Evolutionary conservation across 2,797 vertebrate genomes (phyloP).

Genomic region (Ambastaia sidthimunki): DNA sequence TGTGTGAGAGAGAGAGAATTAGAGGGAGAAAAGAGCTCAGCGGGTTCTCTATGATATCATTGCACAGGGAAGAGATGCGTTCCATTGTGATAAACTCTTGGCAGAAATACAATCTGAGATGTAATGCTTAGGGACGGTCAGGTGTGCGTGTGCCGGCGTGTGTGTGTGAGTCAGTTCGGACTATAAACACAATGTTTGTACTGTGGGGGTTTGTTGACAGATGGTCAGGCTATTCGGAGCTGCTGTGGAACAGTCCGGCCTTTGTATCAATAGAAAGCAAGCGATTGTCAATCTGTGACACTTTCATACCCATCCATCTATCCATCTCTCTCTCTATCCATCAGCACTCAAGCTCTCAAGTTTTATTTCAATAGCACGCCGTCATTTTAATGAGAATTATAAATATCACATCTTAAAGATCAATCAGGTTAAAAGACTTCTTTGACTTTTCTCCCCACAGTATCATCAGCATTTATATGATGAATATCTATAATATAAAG

Average conservation of each 20-base stretch:
- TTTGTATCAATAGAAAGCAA: slow-evolving; percentile 75
- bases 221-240: slow-evolving; percentile 78
- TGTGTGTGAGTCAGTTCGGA: slow-evolving; percentile 52
- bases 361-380: neutral
- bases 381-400: neutral
- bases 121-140: slow-evolving; percentile 62
- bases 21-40: slow-evolving; percentile 35
- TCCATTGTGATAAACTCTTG: slow-evolving; percentile 61
- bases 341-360: slow-evolving; percentile 29
- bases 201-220: slow-evolving; percentile 78
- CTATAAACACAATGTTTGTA: slow-evolving; percentile 78
- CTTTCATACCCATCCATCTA: slow-evolving; percentile 73
- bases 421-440: neutral
- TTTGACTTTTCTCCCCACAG: neutral
- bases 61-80: slow-evolving; percentile 56
- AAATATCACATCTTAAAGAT: neutral
- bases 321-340: slow-evolving; percentile 62
- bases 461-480: neutral
- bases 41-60: slow-evolving; percentile 60
- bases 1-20: slow-evolving; percentile 5
- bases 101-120: slow-evolving; percentile 56
- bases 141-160: slow-evolving; percentile 45
- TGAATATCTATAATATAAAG: too few relatives aligned
- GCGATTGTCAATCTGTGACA: slow-evolving; percentile 72
- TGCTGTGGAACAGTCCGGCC: slow-evolving; percentile 72